Conservation (phyloP, 1,140 invertebrate species). For the Brachionus sp. region DNA sequence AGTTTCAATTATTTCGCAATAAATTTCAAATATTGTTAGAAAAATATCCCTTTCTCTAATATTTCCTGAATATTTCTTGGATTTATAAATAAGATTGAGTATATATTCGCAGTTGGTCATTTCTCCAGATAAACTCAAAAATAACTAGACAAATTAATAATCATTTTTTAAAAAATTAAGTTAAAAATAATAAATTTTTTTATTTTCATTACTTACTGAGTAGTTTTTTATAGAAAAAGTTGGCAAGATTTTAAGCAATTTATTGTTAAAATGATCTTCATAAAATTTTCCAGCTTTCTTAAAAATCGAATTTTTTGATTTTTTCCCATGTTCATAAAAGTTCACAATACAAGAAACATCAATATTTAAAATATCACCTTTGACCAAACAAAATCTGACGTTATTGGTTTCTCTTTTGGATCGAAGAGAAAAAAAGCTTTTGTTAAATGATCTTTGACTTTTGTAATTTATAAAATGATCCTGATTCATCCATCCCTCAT, state of each 20-base stretch:
- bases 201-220: neutral
- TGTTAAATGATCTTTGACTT: neutral
- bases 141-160: neutral
- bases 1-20: neutral
- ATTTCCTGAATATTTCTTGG: neutral
- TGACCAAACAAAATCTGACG: neutral
- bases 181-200: neutral
- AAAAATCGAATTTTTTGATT: neutral
- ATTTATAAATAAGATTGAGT: neutral
- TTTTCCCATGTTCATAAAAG: neutral
- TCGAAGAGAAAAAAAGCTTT: neutral
- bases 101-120: conserved; percentile 10
- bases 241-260: neutral
- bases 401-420: neutral
- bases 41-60: neutral
- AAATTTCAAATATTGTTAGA: neutral
- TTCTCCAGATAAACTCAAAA: neutral
- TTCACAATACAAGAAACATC: neutral
- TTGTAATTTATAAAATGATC: neutral
- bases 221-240: neutral
- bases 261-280: neutral
- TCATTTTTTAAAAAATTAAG: too few relatives aligned
- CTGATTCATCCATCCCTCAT: neutral
- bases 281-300: neutral
- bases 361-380: neutral